Base-by-base conservation (phyloP, 1,140 invertebrate species). In the Condylostylus longicornis region DNA sequence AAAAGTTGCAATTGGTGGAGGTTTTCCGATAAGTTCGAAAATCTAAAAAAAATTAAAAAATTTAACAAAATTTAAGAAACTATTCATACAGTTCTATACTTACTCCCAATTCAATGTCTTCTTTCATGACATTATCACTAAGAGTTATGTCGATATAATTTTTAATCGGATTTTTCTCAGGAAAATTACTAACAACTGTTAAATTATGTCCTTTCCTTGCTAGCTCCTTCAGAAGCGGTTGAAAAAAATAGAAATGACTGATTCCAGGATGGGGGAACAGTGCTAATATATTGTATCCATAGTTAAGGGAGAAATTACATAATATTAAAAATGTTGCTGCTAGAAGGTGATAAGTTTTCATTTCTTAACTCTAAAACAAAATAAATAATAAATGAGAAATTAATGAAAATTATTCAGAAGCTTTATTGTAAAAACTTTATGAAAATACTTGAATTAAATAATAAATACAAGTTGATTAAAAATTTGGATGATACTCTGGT, bases 241-340 rank as follows among this genome's bases (percentile, higher is more conserved):
- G 62, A 48, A 76, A 75, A 6, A 77, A 70, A 42, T 69, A 65
- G 38, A 77, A 76, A 42, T 83, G 79, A 47, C 77, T 80, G 42
- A 68, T 75, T 2, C 75, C 72, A 0, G 64, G 64, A 51, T 77
- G 70, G 0, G 69, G 64, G 43, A 78, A 71, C 0, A 78, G 44
- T 1, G 63, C 73, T 1, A 81, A 55, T 38, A 81, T 51, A 21
- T 53, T 42, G 2, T 20, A 20, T 46, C 46, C 12, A 31, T 31
- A 17, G 3, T n/a, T n/a, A n/a, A n/a, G n/a, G n/a, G n/a, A n/a
- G n/a, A n/a, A n/a, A n/a, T n/a, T n/a, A n/a, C n/a, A n/a, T n/a
- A n/a, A n/a, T n/a, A n/a, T n/a, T n/a, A n/a, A n/a, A n/a, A n/a
- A n/a, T n/a, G n/a, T n/a, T n/a, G n/a, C n/a, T n/a, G n/a, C n/a